phyloP scores from a whole-genome alignment of 2,888 invertebrate genomes.

The Cosmia pyralina region DNA sequence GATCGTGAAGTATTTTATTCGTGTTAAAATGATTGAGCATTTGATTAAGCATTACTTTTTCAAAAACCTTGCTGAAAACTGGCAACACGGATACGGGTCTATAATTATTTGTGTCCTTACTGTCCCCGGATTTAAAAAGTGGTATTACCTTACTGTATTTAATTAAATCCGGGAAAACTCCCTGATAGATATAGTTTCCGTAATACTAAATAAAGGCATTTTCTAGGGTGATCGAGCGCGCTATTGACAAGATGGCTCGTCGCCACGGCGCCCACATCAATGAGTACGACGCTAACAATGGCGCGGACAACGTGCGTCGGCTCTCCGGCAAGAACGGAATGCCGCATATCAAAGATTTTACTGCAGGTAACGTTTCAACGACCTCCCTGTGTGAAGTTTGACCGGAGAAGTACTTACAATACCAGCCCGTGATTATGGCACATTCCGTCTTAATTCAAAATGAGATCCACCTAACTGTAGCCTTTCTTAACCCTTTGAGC shows the following conservation, averaged over 20 bases:
- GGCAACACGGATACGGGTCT: too few relatives aligned
- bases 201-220: slow-evolving; percentile 17
- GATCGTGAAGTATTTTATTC: too few relatives aligned
- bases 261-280: slow-evolving; percentile 97
- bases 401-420: not conserved
- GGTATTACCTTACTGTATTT: too few relatives aligned
- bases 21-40: too few relatives aligned
- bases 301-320: slow-evolving; percentile 97
- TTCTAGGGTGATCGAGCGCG: slow-evolving; percentile 96
- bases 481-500: too few relatives aligned
- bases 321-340: slow-evolving; percentile 98
- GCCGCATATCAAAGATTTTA: slow-evolving; percentile 98
- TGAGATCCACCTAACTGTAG: not conserved
- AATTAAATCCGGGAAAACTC: too few relatives aligned
- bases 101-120: too few relatives aligned
- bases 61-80: too few relatives aligned
- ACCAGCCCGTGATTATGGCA: not conserved
- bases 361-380: slow-evolving; percentile 88
- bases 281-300: slow-evolving; percentile 98
- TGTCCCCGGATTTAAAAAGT: too few relatives aligned
- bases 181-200: not conserved
- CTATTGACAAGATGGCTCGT: slow-evolving; percentile 97
- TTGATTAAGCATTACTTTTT: too few relatives aligned
- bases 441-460: not conserved
- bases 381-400: not conserved